Base-by-base conservation (phyloP, 2,797 vertebrate species). In the Catharus ustulatus region DNA sequence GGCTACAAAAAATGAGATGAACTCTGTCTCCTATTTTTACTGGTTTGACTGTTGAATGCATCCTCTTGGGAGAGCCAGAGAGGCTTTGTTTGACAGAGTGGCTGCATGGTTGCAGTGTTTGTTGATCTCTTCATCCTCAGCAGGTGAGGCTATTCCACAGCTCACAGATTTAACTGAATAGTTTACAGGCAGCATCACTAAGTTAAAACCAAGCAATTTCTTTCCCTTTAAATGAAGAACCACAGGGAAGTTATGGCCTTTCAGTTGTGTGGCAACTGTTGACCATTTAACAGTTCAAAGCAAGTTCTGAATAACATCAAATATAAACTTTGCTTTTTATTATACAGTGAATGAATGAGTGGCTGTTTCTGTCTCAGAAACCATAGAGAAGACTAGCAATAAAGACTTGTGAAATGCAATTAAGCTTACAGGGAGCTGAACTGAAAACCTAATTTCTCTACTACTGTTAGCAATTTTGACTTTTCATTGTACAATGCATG, bases 391-490 rank as follows among this genome's bases (percentile, higher is more conserved):
- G 84, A 61, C 55, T 86, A 89, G 66, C 77, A 89, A 81, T 95
- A 94, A 96, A 96, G 80, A 87, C 78, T 95, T 96, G 81, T 77
- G 86, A 94, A 94, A 78, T 87, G 54, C 94, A 95, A 87, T 94
- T 94, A 95, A 67, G 57, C 67, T 96, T 80, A 59, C 80, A 86
- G 84, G 38, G 34, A 91, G 72, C 30, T 75, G 48, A 86, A 57
- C n/a, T 55, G 82, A 91, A 62, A 87, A 91, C 61, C 75, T 97
- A 15, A 83, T 96, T 97, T 97, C 78, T 94, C 87, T 59, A 66
- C 52, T 67, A 89, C 48, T 78, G 61, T 90, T 88, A 96, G 72
- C 30, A 92, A 49, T 92, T 96, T 95, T 95, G 81, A 94, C 62
- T 91, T 93, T 84, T 64, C 36, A 45, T 68, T 87, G 74, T 79